These are phyloP conservation scores for Channa argus DNA, from an alignment of 2,113 vertebrate species.

Conservation along the genomic window DNA sequence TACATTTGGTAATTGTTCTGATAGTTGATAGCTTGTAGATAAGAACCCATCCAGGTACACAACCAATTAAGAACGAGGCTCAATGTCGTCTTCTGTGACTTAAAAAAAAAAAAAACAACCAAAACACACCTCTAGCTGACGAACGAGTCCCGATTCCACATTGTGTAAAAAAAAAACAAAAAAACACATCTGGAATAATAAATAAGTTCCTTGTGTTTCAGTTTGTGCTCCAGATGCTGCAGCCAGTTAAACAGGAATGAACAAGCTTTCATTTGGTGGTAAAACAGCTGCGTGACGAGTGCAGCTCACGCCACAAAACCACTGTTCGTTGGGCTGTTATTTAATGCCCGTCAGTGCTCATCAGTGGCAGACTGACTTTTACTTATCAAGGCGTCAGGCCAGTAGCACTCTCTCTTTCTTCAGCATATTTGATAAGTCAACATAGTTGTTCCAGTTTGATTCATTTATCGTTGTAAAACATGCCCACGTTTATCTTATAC, in stretches of 20 bases:
- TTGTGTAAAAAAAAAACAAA: background rate
- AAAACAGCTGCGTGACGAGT: slow-evolving; percentile 51
- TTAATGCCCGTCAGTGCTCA: background rate
- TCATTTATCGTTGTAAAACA: too few species aligned
- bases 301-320: background rate
- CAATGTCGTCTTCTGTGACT: too few species aligned
- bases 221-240: slow-evolving; percentile 45
- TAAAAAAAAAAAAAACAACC: too few species aligned
- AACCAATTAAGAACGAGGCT: too few species aligned
- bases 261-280: slow-evolving; percentile 12
- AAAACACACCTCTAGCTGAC: background rate
- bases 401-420: accelerated
- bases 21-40: too few species aligned
- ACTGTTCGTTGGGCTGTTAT: background rate
- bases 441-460: background rate
- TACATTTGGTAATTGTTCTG: too few species aligned
- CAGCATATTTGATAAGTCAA: too few species aligned
- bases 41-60: too few species aligned
- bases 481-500: too few species aligned
- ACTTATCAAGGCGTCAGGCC: background rate
- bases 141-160: background rate
- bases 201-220: slow-evolving; percentile 27
- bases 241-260: slow-evolving; percentile 23
- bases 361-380: background rate
- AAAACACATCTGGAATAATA: slow-evolving; percentile 42